Evolutionary conservation across 2,888 invertebrate genomes (phyloP).

Genomic region (Rugalucina vietnamica): DNA sequence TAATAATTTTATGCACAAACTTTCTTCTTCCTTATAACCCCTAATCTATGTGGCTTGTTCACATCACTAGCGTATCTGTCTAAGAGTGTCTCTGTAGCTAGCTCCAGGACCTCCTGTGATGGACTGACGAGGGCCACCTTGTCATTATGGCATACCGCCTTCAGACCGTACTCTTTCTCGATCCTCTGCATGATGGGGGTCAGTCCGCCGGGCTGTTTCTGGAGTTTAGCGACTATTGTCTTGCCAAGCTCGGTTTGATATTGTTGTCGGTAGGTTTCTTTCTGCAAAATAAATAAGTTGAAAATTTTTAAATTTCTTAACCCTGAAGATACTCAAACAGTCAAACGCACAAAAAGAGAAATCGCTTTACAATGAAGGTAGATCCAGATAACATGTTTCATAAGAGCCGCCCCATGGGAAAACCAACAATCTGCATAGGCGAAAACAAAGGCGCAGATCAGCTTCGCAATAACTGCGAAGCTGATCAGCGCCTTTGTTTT

Average conservation of each 20-base stretch:
- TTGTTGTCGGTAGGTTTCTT: constrained; percentile 44
- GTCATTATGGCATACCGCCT: constrained; percentile 44
- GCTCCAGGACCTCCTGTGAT: constrained; percentile 48
- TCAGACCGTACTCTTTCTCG: constrained; percentile 56
- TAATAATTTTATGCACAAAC: not conserved
- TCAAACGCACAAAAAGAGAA: no score
- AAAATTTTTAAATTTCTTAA: no score
- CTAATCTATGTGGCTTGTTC: not conserved
- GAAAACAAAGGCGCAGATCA: no score
- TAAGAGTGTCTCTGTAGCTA: constrained; percentile 56
- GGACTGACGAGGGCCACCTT: constrained; percentile 54
- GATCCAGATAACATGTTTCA: no score
- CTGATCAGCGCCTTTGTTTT: no score
- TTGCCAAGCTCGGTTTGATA: constrained; percentile 49
- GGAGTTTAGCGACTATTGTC: constrained; percentile 38
- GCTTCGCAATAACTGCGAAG: no score
- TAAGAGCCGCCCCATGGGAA: no score
- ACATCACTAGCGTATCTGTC: constrained; percentile 24
- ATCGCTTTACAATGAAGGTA: no score
- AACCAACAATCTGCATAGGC: no score
- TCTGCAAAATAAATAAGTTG: constrained; percentile 37
- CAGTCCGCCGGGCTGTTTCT: constrained; percentile 47
- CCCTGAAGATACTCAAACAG: no score
- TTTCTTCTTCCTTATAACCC: not conserved
- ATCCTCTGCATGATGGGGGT: constrained; percentile 47